Conservation (phyloP, 2,888 invertebrate species). For the Orthosia cruda region DNA sequence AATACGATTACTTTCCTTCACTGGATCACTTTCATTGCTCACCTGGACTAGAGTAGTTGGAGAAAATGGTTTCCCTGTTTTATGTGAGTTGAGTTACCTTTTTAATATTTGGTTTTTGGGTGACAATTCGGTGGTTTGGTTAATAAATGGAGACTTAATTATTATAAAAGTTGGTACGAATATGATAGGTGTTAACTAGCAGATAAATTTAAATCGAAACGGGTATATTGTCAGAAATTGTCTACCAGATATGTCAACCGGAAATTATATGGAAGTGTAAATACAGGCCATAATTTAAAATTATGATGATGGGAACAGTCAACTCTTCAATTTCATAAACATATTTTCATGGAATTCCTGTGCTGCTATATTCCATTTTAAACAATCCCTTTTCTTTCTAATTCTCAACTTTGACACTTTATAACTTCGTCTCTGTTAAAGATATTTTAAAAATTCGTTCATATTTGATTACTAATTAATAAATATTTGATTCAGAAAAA, state of each 20-base stretch:
- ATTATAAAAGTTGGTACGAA: too few species aligned
- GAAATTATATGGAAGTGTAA: not conserved
- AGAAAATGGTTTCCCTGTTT: constrained; percentile 76
- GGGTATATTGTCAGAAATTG: not conserved
- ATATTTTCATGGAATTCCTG: not conserved
- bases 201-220: too few species aligned
- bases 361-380: too few species aligned
- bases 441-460: too few species aligned
- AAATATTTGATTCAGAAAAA: too few species aligned
- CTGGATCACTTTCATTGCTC: constrained; percentile 80
- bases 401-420: too few species aligned
- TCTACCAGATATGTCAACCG: not conserved
- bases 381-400: too few species aligned
- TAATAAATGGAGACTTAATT: not conserved
- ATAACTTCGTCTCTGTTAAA: too few species aligned
- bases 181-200: not conserved
- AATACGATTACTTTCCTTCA: constrained; percentile 78
- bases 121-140: too few species aligned
- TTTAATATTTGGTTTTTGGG: constrained; percentile 21
- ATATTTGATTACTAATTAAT: too few species aligned
- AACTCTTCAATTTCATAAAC: not conserved
- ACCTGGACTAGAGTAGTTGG: constrained; percentile 66
- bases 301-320: too few species aligned
- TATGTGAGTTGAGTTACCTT: constrained; percentile 78
- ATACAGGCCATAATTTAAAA: not conserved